Evolutionary conservation across 2,888 invertebrate species (phyloP).

Genomic region (Drosophila birchii): DNA sequence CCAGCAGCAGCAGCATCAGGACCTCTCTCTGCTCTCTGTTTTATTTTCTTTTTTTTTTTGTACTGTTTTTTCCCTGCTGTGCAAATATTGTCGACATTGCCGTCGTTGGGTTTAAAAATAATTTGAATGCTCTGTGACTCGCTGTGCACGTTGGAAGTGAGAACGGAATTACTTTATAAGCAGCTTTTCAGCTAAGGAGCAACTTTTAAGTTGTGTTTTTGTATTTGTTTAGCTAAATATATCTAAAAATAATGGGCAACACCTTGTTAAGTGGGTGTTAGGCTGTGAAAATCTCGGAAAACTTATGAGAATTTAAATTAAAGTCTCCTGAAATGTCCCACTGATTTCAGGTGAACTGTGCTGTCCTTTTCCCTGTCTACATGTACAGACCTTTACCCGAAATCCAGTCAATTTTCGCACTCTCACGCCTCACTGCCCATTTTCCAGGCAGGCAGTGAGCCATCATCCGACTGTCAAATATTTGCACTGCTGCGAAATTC

Average conservation of each 20-base stretch:
- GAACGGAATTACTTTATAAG: slow-evolving; percentile 25
- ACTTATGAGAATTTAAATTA: not conserved
- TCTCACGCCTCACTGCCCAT: slow-evolving; percentile 70
- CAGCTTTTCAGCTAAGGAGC: slow-evolving; percentile 15
- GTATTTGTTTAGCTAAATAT: slow-evolving; percentile 19
- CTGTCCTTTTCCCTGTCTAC: not conserved
- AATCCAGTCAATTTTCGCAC: slow-evolving; percentile 73
- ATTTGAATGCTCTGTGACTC: slow-evolving; percentile 63
- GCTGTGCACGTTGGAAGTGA: slow-evolving; percentile 22
- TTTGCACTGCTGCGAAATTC: slow-evolving; percentile 75
- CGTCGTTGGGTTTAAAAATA: slow-evolving; percentile 70
- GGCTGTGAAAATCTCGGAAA: not conserved
- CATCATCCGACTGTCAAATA: slow-evolving; percentile 65
- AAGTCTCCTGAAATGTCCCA: not conserved
- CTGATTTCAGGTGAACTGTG: slow-evolving; percentile 15
- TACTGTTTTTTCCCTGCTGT: slow-evolving; percentile 50
- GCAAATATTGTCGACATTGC: slow-evolving; percentile 65
- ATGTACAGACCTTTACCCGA: slow-evolving; percentile 1
- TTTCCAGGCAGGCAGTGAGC: slow-evolving; percentile 43
- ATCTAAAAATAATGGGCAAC: not conserved
- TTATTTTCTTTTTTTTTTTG: not conserved
- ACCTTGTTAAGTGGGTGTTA: slow-evolving; percentile 3
- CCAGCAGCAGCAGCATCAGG: not conserved
- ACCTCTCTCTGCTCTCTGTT: slow-evolving; percentile 6
- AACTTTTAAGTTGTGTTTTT: slow-evolving; percentile 22